A percentile compares a stretch with the other conserved stretches of the same genome.
Conservation (phyloP, 2,888 invertebrate species). For the Strigamia transsilvanica region DNA sequence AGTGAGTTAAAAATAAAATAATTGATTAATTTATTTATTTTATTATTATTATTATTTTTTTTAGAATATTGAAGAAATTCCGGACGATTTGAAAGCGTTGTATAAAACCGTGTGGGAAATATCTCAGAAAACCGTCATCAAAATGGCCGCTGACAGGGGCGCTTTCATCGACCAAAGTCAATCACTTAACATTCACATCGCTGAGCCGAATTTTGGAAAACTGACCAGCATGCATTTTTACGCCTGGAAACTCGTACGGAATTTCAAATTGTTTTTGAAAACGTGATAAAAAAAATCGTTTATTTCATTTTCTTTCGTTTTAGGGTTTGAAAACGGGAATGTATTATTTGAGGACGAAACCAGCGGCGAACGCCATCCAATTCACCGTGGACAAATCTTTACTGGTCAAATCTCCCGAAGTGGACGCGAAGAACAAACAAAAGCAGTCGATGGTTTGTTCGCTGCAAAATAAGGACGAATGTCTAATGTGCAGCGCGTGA, state of each 20-base stretch:
- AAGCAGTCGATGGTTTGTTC: constrained; percentile 81
- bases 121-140: constrained; percentile 87
- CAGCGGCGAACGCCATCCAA: constrained; percentile 95
- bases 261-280: not conserved
- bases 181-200: constrained; percentile 96
- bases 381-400: constrained; percentile 94
- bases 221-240: constrained; percentile 98
- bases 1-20: constrained; percentile 63
- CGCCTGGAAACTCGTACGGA: constrained; percentile 84
- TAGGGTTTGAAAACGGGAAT: constrained; percentile 97
- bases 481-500: constrained; percentile 85
- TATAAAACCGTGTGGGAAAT: constrained; percentile 99
- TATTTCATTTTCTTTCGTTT: too few relatives aligned
- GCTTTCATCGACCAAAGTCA: constrained; percentile 99
- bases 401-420: constrained; percentile 64
- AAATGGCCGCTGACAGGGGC: constrained; percentile 98
- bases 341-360: constrained; percentile 97
- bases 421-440: constrained; percentile 61
- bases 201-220: constrained; percentile 90
- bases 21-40: not conserved
- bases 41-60: not conserved
- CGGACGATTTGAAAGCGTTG: constrained; percentile 81
- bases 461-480: constrained; percentile 84
- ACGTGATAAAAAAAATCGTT: too few relatives aligned
- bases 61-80: constrained; percentile 82